Percentiles rank a stretch among this genome's conserved stretches.
These are phyloP conservation scores for Phyllostomus discolor DNA, from an alignment of 2,113 vertebrate species.

Conservation along the genomic window DNA sequence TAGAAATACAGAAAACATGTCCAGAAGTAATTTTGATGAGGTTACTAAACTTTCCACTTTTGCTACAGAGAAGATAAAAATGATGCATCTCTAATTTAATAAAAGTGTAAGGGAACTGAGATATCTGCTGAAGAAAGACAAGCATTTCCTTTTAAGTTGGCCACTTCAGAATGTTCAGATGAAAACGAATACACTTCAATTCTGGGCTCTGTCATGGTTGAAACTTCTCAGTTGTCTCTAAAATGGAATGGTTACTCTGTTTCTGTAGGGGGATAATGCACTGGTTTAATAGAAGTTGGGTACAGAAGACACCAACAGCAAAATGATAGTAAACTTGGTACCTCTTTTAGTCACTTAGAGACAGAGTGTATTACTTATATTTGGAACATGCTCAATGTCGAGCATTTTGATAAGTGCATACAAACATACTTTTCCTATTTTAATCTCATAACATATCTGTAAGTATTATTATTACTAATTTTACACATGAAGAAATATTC, in stretches of 20 bases:
- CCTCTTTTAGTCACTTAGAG: neutral
- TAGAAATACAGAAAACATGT: neutral
- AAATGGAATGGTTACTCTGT: neutral
- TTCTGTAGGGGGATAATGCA: neutral
- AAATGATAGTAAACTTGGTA: neutral
- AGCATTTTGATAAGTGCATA: neutral
- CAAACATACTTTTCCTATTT: neutral
- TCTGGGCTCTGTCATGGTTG: neutral
- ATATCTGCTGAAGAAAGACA: neutral
- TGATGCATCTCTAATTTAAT: neutral
- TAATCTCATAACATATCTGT: neutral
- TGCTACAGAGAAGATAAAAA: constrained; percentile 18
- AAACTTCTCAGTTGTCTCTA: neutral
- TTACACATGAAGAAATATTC: neutral
- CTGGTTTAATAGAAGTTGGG: neutral
- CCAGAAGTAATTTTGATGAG: neutral
- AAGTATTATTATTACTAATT: neutral
- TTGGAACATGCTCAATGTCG: neutral
- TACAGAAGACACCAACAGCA: neutral
- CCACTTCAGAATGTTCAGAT: neutral
- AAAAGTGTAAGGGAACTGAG: neutral
- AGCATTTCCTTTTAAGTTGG: neutral
- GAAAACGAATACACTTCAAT: neutral
- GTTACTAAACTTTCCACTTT: constrained; percentile 9
- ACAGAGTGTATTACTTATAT: neutral